Evolutionary conservation across 2,888 invertebrate genomes (phyloP), one percentile per base, ranked within the genome.

Genomic region (Polymixis lichenea): DNA sequence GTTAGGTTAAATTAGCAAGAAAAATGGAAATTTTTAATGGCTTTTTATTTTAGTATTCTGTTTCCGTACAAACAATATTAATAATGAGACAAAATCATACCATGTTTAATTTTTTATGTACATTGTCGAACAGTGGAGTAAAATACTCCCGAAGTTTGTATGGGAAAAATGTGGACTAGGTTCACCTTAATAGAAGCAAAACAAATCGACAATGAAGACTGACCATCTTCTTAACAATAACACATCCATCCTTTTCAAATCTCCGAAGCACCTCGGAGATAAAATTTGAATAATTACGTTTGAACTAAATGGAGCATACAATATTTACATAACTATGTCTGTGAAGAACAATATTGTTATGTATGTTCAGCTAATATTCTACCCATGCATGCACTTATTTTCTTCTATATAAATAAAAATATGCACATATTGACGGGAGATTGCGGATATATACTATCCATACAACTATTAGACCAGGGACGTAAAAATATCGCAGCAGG

Each of bases 251-350:
- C 56, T 55, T 53, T 56, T 70, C 46, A 61, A 72, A 69, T 69
- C 74, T 67, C 22, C 38, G 22, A 53, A 61, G 66, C 46, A 15
- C 32, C 58, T 46, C 25, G 22, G 25, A 82, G 85, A 85, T 82
- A 85, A 72, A 78, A 74, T 78, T 62, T 77, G 70, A 77, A 85
- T 81, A 81, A 84, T 74, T 66, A 67, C 53, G 51, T 60, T 72
- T 43, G 75, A 51, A 66, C 56, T 68, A 83, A 70, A 55, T 84
- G 56, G 85, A 55, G 69, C 82, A 67, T 22, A 51, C 8, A 32
- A 46, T 75, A 83, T 83, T 77, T 62, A 65, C 83, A 77, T 83
- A 85, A 73, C 58, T 58, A 77, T 71, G 61, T 68, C 13, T 72
- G 28, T 49, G 43, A 19, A 51, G 60, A 81, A 85, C 61, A 75